These are phyloP conservation scores for Ennomos fuscantarius DNA, from an alignment of 2,888 invertebrate species.

Conservation along the genomic window DNA sequence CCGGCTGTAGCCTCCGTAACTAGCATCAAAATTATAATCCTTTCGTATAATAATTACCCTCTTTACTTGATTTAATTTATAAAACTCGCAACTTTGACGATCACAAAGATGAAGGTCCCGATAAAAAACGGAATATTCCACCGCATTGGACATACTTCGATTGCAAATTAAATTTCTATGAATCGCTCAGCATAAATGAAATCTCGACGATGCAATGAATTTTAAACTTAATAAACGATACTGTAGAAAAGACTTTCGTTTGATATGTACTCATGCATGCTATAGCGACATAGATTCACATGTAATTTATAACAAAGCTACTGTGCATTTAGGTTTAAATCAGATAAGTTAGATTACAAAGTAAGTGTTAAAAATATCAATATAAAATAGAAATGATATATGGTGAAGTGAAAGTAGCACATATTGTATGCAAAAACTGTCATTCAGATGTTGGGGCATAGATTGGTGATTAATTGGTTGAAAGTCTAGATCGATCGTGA, in stretches of 20 bases:
- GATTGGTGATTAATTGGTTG: slow-evolving; percentile 37
- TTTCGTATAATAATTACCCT: slow-evolving; percentile 8
- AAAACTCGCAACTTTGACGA: slow-evolving; percentile 21
- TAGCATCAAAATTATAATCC: slow-evolving; percentile 1
- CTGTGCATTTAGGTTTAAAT: slow-evolving; percentile 46
- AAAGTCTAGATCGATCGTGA: slow-evolving; percentile 25
- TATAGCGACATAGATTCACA: slow-evolving; percentile 51
- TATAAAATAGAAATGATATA: slow-evolving; percentile 47
- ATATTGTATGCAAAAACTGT: slow-evolving; percentile 55
- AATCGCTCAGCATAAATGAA: slow-evolving; percentile 25
- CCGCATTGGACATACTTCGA: slow-evolving; percentile 31
- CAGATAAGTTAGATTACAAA: slow-evolving; percentile 42
- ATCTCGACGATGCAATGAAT: slow-evolving; percentile 28
- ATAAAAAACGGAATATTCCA: slow-evolving; percentile 36
- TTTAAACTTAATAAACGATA: slow-evolving; percentile 37
- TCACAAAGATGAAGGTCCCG: slow-evolving; percentile 19
- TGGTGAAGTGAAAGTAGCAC: slow-evolving; percentile 50
- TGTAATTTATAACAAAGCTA: slow-evolving; percentile 57
- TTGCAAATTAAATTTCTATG: slow-evolving; percentile 52
- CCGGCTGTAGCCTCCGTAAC: not conserved
- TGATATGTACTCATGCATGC: slow-evolving; percentile 28
- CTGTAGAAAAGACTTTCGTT: slow-evolving; percentile 54
- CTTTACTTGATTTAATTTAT: slow-evolving; percentile 37
- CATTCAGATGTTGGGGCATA: slow-evolving; percentile 41
- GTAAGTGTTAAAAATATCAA: slow-evolving; percentile 52